Conservation (phyloP, 1,140 invertebrate species). For the Calephelis nemesis region DNA sequence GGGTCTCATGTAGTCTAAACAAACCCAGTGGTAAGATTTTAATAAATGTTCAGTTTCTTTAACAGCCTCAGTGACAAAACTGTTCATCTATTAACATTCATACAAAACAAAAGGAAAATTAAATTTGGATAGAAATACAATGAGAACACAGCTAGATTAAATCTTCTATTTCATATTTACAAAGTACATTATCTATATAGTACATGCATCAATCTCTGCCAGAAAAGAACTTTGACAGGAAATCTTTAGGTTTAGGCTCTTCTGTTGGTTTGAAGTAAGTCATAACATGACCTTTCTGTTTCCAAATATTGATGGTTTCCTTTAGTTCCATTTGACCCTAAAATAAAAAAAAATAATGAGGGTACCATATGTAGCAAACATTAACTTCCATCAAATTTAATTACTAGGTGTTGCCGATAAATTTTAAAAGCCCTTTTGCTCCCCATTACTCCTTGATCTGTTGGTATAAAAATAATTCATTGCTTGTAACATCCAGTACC, state of each 20-base stretch:
- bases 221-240: slow-evolving; percentile 93
- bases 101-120: not conserved
- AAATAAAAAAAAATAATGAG: slow-evolving; percentile 43
- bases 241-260: slow-evolving; percentile 92
- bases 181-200: slow-evolving; percentile 26
- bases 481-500: no score
- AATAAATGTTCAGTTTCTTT: no score
- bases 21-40: no score
- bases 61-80: no score
- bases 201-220: slow-evolving; percentile 80
- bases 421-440: no score
- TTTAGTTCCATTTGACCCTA: slow-evolving; percentile 97
- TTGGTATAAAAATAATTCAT: no score
- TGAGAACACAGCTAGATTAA: not conserved
- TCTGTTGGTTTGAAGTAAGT: slow-evolving; percentile 90
- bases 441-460: no score
- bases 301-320: slow-evolving; percentile 92
- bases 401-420: not conserved
- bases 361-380: no score
- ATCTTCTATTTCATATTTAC: slow-evolving; percentile 32
- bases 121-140: not conserved
- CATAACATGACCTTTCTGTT: slow-evolving; percentile 93
- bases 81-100: no score
- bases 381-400: not conserved
- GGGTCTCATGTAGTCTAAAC: no score